A percentile compares a stretch with the other conserved stretches of the same genome.
phyloP scores from a whole-genome alignment of 2,797 vertebrate species.

The Sebastes aleutianus region DNA sequence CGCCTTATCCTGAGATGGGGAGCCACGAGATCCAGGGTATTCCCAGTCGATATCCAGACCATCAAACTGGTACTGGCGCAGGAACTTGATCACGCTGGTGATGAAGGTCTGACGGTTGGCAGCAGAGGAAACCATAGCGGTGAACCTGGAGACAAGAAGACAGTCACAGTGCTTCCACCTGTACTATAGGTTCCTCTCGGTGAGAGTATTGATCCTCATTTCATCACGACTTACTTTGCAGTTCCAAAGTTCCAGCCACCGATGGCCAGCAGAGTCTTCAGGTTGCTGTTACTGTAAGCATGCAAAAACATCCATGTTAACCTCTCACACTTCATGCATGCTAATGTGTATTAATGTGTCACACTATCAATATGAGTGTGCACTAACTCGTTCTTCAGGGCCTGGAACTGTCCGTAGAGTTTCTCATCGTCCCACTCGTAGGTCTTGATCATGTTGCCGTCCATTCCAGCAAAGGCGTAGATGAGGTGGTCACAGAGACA shows the following conservation, averaged over 20 bases:
- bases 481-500: slow-evolving; percentile 86
- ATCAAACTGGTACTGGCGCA: slow-evolving; percentile 81
- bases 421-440: slow-evolving; percentile 82
- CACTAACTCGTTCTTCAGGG: slow-evolving; percentile 82
- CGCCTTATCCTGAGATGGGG: slow-evolving; percentile 71
- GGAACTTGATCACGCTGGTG: slow-evolving; percentile 77
- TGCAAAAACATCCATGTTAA: slow-evolving; percentile 13
- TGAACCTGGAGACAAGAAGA: slow-evolving; percentile 72
- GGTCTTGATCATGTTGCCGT: slow-evolving; percentile 76
- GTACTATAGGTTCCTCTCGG: not conserved
- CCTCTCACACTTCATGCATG: not conserved
- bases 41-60: slow-evolving; percentile 87
- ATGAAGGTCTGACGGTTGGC: slow-evolving; percentile 79
- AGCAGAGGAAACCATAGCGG: slow-evolving; percentile 74
- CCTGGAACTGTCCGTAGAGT: slow-evolving; percentile 78
- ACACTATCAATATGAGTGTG: not conserved
- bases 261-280: slow-evolving; percentile 87
- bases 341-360: not conserved
- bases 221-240: slow-evolving; percentile 52
- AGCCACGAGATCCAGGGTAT: slow-evolving; percentile 76
- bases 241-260: slow-evolving; percentile 85
- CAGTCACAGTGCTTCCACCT: not conserved
- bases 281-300: slow-evolving; percentile 73
- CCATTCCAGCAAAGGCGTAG: slow-evolving; percentile 87
- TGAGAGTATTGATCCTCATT: not conserved